Conservation (phyloP, 1,140 invertebrate species). For the Bombus consobrinus region DNA sequence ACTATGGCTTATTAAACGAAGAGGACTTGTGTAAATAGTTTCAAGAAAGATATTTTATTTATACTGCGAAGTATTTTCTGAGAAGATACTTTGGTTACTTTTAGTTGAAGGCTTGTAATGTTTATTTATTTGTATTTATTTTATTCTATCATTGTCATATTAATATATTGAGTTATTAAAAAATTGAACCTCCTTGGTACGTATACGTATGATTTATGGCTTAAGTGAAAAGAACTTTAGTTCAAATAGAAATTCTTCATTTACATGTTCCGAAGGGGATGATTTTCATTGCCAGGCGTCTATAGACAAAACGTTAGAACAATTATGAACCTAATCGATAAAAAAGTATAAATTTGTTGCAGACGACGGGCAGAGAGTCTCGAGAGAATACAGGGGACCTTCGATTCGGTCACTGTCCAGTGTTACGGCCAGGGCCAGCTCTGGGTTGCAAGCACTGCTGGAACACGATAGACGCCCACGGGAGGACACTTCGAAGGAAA, state of each 20-base stretch:
- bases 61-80: too few relatives aligned
- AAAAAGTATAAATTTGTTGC: constrained; percentile 13
- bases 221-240: background rate
- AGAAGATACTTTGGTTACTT: too few relatives aligned
- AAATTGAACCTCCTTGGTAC: too few relatives aligned
- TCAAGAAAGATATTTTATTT: too few relatives aligned
- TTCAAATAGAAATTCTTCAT: background rate
- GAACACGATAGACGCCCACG: constrained; percentile 92
- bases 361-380: constrained; percentile 58
- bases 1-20: background rate
- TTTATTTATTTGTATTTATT: background rate
- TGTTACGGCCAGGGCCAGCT: constrained; percentile 90
- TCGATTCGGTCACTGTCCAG: constrained; percentile 88
- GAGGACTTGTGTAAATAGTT: background rate
- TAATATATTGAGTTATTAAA: too few relatives aligned
- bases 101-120: too few relatives aligned
- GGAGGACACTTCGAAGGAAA: constrained; percentile 90
- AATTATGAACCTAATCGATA: background rate
- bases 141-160: background rate
- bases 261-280: too few relatives aligned
- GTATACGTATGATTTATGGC: too few relatives aligned
- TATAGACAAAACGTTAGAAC: too few relatives aligned
- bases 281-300: too few relatives aligned
- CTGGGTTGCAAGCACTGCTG: constrained; percentile 94
- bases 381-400: constrained; percentile 67